These are phyloP conservation scores for Propithecus perrieri DNA, from an alignment of 2,797 vertebrate genomes.

Conservation along the genomic window DNA sequence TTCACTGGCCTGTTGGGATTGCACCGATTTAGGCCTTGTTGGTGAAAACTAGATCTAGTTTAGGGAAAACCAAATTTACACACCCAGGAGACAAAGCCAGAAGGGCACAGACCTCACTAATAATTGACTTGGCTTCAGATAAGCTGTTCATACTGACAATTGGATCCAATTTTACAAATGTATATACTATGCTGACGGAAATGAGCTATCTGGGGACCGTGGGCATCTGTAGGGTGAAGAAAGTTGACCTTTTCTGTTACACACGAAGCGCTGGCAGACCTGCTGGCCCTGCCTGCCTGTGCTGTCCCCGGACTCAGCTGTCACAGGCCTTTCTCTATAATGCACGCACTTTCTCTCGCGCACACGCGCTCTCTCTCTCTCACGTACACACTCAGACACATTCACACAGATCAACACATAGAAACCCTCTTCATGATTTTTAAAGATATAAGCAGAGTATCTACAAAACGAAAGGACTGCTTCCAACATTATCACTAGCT, in stretches of 20 bases:
- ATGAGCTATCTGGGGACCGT: not conserved
- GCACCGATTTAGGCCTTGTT: not conserved
- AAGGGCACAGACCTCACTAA: not conserved
- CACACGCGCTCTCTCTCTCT: not conserved
- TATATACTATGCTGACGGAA: fast-evolving
- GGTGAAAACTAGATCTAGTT: not conserved
- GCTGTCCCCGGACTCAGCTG: fast-evolving
- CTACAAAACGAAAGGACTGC: not conserved
- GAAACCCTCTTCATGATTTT: not conserved
- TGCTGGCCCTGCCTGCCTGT: not conserved
- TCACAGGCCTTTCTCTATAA: fast-evolving
- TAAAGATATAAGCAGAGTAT: not conserved
- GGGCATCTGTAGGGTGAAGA: not conserved
- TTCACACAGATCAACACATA: not conserved
- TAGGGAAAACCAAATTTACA: not conserved
- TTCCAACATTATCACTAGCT: not conserved
- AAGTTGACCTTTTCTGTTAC: not conserved
- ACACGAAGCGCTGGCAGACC: fast-evolving
- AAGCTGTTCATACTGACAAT: not conserved
- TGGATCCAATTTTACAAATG: not conserved
- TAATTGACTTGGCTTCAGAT: not conserved
- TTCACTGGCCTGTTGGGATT: not conserved
- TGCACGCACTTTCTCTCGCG: too few relatives aligned
- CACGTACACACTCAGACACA: not conserved
- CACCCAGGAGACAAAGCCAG: not conserved